Percentiles rank a stretch among this genome's conserved stretches.
Evolutionary conservation across 1,140 invertebrate genomes (phyloP).

Genomic region (Drosophila punjabiensis): DNA sequence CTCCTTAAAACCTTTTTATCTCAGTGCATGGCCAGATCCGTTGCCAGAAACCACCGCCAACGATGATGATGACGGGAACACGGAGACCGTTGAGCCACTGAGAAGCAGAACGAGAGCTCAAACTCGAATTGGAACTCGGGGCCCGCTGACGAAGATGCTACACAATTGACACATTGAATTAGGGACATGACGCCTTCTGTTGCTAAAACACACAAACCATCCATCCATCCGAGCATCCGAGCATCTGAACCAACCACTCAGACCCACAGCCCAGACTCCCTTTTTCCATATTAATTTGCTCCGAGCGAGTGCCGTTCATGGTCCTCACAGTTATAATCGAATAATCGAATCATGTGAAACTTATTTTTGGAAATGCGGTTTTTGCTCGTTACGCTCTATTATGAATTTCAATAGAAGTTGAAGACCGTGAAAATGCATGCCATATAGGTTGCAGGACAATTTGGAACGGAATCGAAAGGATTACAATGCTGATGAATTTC

Average conservation of each 20-base stretch:
- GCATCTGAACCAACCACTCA: conserved; percentile 14
- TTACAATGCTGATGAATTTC: conserved; percentile 28
- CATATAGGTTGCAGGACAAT: conserved; percentile 13
- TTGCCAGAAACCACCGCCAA: conserved; percentile 36
- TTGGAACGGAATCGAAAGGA: conserved; percentile 37
- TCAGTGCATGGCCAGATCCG: conserved; percentile 5
- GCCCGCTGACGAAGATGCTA: conserved; percentile 51
- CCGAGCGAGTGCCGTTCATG: conserved; percentile 38
- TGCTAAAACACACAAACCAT: conserved; percentile 46
- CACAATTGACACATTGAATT: conserved; percentile 82
- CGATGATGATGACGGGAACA: conserved; percentile 39
- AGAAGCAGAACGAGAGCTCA: conserved; percentile 18
- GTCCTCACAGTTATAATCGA: conserved; percentile 60
- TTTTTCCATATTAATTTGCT: conserved; percentile 30
- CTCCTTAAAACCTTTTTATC: background rate
- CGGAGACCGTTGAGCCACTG: conserved; percentile 32
- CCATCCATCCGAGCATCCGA: conserved; percentile 5
- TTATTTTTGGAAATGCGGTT: conserved; percentile 53
- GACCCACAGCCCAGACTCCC: conserved; percentile 10
- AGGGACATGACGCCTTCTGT: conserved; percentile 78
- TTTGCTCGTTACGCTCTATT: conserved; percentile 52
- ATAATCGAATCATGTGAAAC: conserved; percentile 69
- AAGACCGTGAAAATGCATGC: conserved; percentile 52
- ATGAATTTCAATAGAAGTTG: conserved; percentile 32
- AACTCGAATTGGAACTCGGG: background rate